phyloP scores from a whole-genome alignment of 2,888 invertebrate species.

The Timema podura region DNA sequence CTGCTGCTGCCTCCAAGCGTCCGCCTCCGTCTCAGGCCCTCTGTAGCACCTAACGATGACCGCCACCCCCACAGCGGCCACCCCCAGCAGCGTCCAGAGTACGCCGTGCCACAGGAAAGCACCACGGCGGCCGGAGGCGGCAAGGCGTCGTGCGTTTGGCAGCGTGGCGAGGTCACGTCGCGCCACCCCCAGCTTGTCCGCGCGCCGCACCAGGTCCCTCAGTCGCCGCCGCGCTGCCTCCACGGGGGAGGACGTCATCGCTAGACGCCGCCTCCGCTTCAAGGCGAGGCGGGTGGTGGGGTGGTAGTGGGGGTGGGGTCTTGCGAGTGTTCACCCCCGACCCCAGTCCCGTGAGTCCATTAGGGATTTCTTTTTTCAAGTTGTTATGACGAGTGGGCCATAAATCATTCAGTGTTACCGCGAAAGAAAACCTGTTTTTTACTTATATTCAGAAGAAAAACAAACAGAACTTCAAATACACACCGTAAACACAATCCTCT shows the following conservation, averaged over 20 bases:
- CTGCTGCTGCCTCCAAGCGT: not conserved
- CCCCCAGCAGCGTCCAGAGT: not conserved
- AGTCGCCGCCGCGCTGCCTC: conserved; percentile 6
- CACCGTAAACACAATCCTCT: too few species aligned
- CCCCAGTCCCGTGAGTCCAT: too few species aligned
- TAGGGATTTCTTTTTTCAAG: too few species aligned
- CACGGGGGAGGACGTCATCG: not conserved
- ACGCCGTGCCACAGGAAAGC: not conserved
- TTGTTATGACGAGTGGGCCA: too few species aligned
- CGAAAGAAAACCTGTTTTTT: too few species aligned
- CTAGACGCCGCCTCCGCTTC: too few species aligned
- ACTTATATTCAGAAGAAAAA: too few species aligned
- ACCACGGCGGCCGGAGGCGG: not conserved
- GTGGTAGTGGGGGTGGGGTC: too few species aligned
- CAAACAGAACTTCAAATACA: too few species aligned
- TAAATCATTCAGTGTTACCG: too few species aligned
- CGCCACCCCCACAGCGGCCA: conserved; percentile 1
- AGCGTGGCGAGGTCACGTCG: not conserved
- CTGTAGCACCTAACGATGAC: conserved; percentile 1
- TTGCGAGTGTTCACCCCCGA: too few species aligned
- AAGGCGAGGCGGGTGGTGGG: too few species aligned
- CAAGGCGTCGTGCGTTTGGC: not conserved
- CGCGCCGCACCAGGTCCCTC: conserved; percentile 10
- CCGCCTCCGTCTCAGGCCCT: not conserved
- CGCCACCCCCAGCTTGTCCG: conserved; percentile 7